Base-by-base conservation (phyloP, 2,888 invertebrate genomes). In the Vanessa cardui region DNA sequence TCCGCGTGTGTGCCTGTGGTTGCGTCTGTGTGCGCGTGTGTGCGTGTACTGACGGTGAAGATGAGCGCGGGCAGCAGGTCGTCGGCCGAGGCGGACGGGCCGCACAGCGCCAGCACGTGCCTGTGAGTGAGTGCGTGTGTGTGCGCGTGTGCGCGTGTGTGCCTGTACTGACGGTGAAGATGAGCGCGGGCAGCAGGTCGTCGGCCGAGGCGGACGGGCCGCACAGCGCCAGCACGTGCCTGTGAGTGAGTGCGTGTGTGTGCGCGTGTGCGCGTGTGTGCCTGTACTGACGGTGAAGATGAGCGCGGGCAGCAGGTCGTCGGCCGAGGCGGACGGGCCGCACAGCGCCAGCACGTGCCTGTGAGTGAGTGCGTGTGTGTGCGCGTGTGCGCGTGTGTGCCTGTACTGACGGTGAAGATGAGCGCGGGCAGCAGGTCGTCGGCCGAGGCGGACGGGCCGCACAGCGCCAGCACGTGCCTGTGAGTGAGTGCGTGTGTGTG, bases 351-450 rank as follows among this genome's bases (percentile, higher is more conserved):
- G 97, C 80, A 99, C 98, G 87, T 96, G 96, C 68, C 97, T 95
- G 83, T 26, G 26, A 26, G 98, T 98, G 71, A 96, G 95, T 9
- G 47, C 99, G 97, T 65, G 99, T 96, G 82, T 98, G 98, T 15
- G 95, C 93, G 16, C 18, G 47, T 46, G 8, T 46, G 46, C 12
- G 18, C 7, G 50, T 44, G 20, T 52, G 18, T 39, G 52, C 18
- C 12, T 45, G 31, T 21, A 68, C 78, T 78, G 47, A 88, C 97
- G 33, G 99, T 97, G 89, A 99, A 99, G 79, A 99, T 99, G 64
- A 99, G 94, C 18, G 98, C 98, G 1, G 99, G 99, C 71, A 99
- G 94, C 89, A 99, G 98, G 88, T 99, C 99, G 87, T 99, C 99
- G 0, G 99, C 99, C 78, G 98, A 98, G 16, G 98, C 99, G 49